phyloP scores from a whole-genome alignment of 2,888 invertebrate genomes.

The Pheosia tremula region DNA sequence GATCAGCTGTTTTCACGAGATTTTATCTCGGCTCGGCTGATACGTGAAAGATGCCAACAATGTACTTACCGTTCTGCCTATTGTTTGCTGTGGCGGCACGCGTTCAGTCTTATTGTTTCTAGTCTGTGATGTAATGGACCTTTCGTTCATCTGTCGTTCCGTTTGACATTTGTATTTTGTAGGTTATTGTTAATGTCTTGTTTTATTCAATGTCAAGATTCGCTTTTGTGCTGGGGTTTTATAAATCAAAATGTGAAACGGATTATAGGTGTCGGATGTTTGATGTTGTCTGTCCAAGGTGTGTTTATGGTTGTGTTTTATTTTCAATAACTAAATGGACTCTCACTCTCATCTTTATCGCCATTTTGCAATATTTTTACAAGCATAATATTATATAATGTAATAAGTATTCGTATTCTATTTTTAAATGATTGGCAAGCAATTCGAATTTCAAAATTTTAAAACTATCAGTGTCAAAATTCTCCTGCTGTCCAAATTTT shows the following conservation, averaged over 20 bases:
- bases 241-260: background rate
- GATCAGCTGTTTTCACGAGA: conserved; percentile 79
- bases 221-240: background rate
- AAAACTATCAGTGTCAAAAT: too few relatives aligned
- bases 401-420: too few relatives aligned
- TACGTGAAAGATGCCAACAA: conserved; percentile 68
- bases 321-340: background rate
- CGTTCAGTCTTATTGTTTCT: conserved; percentile 69
- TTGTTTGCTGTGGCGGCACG: conserved; percentile 54
- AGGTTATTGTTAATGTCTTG: conserved; percentile 35
- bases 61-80: conserved; percentile 67
- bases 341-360: too few relatives aligned
- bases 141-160: conserved; percentile 42
- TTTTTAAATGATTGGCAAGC: too few relatives aligned
- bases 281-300: conserved; percentile 13
- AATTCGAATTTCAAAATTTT: too few relatives aligned
- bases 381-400: too few relatives aligned
- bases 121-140: conserved; percentile 51
- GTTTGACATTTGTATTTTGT: conserved; percentile 40
- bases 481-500: background rate
- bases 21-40: conserved; percentile 72
- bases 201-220: conserved; percentile 31
- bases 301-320: background rate
- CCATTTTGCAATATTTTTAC: too few relatives aligned
- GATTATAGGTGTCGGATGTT: conserved; percentile 2